Evolutionary conservation across 2,113 vertebrate genomes (phyloP).

Genomic region (Petromus typicus): DNA sequence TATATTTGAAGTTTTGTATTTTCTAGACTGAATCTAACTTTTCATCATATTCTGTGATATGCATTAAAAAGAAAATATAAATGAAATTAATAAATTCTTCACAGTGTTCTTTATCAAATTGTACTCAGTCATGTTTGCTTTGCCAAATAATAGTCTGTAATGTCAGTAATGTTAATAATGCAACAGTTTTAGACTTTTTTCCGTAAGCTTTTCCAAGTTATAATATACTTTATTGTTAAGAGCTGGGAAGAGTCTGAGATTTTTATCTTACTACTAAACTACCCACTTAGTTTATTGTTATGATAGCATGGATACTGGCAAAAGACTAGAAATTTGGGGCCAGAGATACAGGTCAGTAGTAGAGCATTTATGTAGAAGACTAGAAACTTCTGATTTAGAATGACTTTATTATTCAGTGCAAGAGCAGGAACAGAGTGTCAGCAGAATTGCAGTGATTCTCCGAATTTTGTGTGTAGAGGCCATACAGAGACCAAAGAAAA

Average conservation of each 20-base stretch:
- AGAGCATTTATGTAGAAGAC: neutral
- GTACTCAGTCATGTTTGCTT: neutral
- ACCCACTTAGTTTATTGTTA: neutral
- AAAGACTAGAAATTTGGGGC: neutral
- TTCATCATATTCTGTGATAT: neutral
- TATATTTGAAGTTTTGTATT: neutral
- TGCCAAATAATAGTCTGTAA: neutral
- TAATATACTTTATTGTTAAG: neutral
- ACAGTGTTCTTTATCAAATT: neutral
- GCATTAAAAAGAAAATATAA: neutral
- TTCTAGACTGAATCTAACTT: neutral
- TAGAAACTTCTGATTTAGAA: neutral
- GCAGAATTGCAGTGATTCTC: neutral
- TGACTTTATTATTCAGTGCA: neutral
- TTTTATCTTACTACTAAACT: conserved; percentile 9
- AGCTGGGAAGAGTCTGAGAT: neutral
- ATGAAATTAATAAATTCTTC: neutral
- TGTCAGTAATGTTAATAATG: neutral
- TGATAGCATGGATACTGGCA: neutral
- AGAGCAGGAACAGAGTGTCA: neutral
- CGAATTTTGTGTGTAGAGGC: neutral
- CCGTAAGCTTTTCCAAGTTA: neutral
- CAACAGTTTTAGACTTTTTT: neutral
- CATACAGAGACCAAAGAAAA: neutral
- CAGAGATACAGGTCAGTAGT: neutral